Base-by-base conservation (phyloP, 1,140 invertebrate species). In the Drosophila willistoni region DNA sequence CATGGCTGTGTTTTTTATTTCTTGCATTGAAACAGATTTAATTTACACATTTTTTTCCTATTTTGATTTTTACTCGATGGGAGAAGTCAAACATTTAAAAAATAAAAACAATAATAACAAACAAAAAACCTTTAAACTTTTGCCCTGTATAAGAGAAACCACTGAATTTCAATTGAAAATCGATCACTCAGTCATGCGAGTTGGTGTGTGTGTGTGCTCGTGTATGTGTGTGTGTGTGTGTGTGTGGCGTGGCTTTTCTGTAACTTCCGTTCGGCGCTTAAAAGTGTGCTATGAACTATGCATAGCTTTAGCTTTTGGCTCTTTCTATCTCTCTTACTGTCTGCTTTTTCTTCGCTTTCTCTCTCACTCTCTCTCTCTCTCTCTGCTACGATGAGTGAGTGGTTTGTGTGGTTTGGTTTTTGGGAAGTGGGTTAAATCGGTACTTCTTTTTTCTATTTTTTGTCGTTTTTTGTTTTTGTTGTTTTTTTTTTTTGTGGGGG, bases 121-220 rank as follows among this genome's bases (percentile, higher is more conserved):
- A 34, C 17, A 17, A 34, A 19, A 61, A 39, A 68, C 34, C 36
- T 54, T 36, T 64, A 68, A 60, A 61, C 55, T 47, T 39, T 61
- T 41, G 41, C 69, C 34, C 68, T 70, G 72, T 55, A 73, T 71
- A 68, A 71, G 61, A 75, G 61, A 74, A 87, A 83, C 73, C 79
- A 77, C 72, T 83, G 83, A 86, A 87, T 83, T 87, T 89, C 65
- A 89, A 87, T 87, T 79, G 76, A 89, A 86, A 87, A 87, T 87
- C 79, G 70, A 87, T 83, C 83, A 82, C 61, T 77, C 69, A 75
- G 62, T 33, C 51, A 54, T n/a, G 54, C 47, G 42, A 51, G 14
- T 36, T 9, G 9, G 10, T 22, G 33, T 66, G 64, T 60, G 34
- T 10, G 34, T 36, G 33, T 22, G 19, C 1, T 5, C 42, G 14